A percentile compares a stretch with the other conserved stretches of the same genome.
These are phyloP conservation scores for Synaphobranchus kaupii DNA, from an alignment of 2,797 vertebrate species.

Conservation along the genomic window DNA sequence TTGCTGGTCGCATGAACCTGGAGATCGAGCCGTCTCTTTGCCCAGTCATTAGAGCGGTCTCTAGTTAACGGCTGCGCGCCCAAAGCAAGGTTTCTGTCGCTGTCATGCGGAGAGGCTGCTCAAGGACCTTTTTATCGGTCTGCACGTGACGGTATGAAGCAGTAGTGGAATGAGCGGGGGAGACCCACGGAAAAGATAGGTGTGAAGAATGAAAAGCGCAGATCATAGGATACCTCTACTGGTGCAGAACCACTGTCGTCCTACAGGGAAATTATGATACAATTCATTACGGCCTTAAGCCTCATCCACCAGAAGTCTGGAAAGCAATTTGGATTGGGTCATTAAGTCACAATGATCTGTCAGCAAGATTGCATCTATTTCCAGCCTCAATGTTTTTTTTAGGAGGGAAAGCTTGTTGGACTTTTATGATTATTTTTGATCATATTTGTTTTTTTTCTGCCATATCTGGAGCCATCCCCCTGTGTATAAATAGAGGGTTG, in stretches of 20 bases:
- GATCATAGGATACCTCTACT: neutral
- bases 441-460: neutral
- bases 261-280: conserved; percentile 19
- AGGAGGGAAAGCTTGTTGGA: no score
- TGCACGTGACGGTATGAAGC: no score
- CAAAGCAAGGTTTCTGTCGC: neutral
- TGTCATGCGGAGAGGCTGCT: no score
- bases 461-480: neutral
- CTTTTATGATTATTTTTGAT: neutral
- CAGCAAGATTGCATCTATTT: conserved; percentile 39
- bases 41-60: neutral
- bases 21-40: neutral
- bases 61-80: neutral
- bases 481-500: neutral
- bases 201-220: conserved; percentile 26
- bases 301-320: conserved; percentile 26
- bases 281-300: conserved; percentile 19
- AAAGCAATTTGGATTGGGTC: conserved; percentile 57
- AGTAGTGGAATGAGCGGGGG: neutral
- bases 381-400: conserved; percentile 7
- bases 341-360: conserved; percentile 47
- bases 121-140: neutral
- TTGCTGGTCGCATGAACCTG: neutral
- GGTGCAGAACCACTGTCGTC: neutral
- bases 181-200: conserved; percentile 17